Conservation (phyloP, 2,797 vertebrate species). For the Silurus lanzhouensis region DNA sequence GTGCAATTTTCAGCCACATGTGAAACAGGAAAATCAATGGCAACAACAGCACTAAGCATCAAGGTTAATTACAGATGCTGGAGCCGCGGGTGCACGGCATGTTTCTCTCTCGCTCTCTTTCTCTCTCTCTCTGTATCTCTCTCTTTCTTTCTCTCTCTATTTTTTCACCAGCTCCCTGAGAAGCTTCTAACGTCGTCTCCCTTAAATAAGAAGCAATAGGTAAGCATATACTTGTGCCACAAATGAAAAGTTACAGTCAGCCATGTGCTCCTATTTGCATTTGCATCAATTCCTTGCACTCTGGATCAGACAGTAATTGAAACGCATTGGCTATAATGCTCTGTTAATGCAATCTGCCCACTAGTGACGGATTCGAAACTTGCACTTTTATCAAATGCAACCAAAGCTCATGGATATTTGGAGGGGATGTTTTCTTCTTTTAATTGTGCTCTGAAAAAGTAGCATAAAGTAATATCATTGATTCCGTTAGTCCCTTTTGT, state of each 20-base stretch:
- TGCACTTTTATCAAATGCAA: conserved; percentile 70
- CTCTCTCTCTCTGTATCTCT: conserved; percentile 12
- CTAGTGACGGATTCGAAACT: conserved; percentile 71
- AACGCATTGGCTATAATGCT: conserved; percentile 67
- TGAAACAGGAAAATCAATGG: conserved; percentile 85
- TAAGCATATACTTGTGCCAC: conserved; percentile 60
- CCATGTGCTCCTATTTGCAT: conserved; percentile 46
- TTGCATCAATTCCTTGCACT: conserved; percentile 43
- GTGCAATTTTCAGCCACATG: conserved; percentile 85
- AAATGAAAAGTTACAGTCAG: conserved; percentile 67
- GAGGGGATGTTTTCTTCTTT: not conserved
- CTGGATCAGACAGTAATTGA: conserved; percentile 68
- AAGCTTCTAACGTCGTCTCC: conserved; percentile 61
- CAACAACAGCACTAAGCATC: conserved; percentile 79
- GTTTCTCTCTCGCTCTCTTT: conserved; percentile 47
- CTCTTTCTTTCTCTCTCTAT: conserved; percentile 40
- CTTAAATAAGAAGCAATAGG: conserved; percentile 61
- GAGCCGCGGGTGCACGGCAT: conserved; percentile 58
- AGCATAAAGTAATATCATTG: not conserved
- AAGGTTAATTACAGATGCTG: conserved; percentile 83
- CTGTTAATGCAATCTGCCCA: conserved; percentile 74
- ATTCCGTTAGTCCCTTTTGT: not conserved
- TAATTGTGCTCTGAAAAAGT: not conserved
- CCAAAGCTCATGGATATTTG: conserved; percentile 58
- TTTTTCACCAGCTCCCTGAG: conserved; percentile 52